phyloP scores from a whole-genome alignment of 2,888 invertebrate species.

The Tenthredo scrophulariae region DNA sequence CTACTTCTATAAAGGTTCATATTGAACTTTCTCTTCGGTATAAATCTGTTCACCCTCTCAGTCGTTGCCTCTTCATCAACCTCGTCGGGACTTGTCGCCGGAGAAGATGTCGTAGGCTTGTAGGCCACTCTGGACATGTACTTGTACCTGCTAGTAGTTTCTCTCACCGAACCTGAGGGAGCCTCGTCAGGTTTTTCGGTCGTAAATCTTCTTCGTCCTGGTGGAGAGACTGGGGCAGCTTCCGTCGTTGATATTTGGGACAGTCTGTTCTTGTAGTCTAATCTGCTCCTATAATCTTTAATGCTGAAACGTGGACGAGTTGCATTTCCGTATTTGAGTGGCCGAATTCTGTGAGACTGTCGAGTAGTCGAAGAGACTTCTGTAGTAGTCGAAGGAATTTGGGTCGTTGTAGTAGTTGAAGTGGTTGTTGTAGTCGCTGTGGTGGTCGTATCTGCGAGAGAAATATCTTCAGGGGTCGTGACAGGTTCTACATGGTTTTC shows the following conservation, averaged over 20 bases:
- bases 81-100: slow-evolving; percentile 56
- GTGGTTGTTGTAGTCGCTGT: slow-evolving; percentile 58
- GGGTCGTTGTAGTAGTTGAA: slow-evolving; percentile 60
- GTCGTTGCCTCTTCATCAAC: slow-evolving; percentile 61
- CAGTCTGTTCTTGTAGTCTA: slow-evolving; percentile 77
- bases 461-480: slow-evolving; percentile 52
- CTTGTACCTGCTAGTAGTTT: slow-evolving; percentile 70
- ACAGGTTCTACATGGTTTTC: slow-evolving; percentile 60
- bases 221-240: slow-evolving; percentile 53
- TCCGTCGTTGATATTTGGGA: slow-evolving; percentile 59
- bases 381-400: slow-evolving; percentile 55
- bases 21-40: slow-evolving; percentile 69
- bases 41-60: slow-evolving; percentile 67
- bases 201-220: slow-evolving; percentile 29
- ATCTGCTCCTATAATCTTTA: slow-evolving; percentile 86
- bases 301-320: slow-evolving; percentile 88
- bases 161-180: slow-evolving; percentile 57
- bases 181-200: slow-evolving; percentile 57
- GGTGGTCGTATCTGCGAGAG: slow-evolving; percentile 45
- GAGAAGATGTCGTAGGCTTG: slow-evolving; percentile 65
- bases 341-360: slow-evolving; percentile 68
- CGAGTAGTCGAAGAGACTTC: slow-evolving; percentile 61
- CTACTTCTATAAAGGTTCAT: slow-evolving; percentile 71
- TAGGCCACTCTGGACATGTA: slow-evolving; percentile 70
- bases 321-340: slow-evolving; percentile 74